Evolutionary conservation across 2,888 invertebrate species (phyloP).

Genomic region (Drosophila borborema): DNA sequence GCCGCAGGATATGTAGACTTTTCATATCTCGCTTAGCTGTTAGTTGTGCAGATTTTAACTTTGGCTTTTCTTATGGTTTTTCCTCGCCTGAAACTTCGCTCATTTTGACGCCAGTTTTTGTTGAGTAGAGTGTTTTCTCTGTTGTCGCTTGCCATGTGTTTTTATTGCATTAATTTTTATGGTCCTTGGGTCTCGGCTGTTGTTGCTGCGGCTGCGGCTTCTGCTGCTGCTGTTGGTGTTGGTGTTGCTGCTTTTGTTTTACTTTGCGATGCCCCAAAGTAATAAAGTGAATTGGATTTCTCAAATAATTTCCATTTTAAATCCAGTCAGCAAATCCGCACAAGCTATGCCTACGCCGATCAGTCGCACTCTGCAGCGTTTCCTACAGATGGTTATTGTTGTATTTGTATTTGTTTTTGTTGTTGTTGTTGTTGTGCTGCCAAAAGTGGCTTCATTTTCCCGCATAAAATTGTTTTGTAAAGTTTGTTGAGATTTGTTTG

Average conservation of each 20-base stretch:
- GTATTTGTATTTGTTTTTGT: slow-evolving; percentile 15
- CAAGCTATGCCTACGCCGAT: slow-evolving; percentile 30
- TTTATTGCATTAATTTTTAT: slow-evolving; percentile 79
- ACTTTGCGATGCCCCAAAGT: slow-evolving; percentile 79
- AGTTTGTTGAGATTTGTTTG: slow-evolving; percentile 75
- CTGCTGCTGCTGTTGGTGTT: slow-evolving; percentile 23
- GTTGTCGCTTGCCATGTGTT: slow-evolving; percentile 67
- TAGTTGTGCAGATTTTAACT: slow-evolving; percentile 23
- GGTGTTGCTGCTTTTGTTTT: slow-evolving; percentile 65
- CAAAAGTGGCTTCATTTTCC: slow-evolving; percentile 76
- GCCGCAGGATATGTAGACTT: slow-evolving; percentile 17
- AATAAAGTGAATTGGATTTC: slow-evolving; percentile 79
- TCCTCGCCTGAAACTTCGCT: slow-evolving; percentile 2
- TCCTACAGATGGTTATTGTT: slow-evolving; percentile 22
- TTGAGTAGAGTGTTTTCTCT: slow-evolving; percentile 20
- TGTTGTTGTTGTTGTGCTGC: slow-evolving; percentile 43
- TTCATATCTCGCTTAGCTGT: slow-evolving; percentile 12
- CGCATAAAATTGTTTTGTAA: slow-evolving; percentile 72
- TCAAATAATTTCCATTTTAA: slow-evolving; percentile 79
- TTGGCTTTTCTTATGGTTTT: slow-evolving; percentile 13
- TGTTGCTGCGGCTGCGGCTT: slow-evolving; percentile 35
- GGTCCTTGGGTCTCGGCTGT: slow-evolving; percentile 60
- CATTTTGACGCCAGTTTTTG: slow-evolving; percentile 31
- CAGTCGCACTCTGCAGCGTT: slow-evolving; percentile 10
- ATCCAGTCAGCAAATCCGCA: slow-evolving; percentile 76